These are phyloP conservation scores for Candoia aspera DNA, from an alignment of 2,113 vertebrate species.

Conservation along the genomic window DNA sequence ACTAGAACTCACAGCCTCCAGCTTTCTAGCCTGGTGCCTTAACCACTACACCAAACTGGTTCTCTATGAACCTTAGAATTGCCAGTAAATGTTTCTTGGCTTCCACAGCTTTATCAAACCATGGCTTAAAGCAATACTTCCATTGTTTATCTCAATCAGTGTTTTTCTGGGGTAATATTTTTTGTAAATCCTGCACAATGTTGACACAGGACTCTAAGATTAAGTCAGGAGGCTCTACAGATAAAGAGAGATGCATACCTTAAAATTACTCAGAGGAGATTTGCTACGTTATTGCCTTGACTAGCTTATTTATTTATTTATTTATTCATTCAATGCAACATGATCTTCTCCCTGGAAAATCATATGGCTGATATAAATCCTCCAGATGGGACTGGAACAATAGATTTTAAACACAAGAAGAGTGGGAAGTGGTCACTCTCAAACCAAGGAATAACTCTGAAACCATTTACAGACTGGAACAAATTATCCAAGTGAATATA, in stretches of 20 bases:
- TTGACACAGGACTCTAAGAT: not conserved
- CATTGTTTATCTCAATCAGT: not conserved
- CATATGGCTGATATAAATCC: not conserved
- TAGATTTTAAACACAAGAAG: not conserved
- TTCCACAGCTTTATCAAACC: not conserved
- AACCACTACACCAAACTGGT: no score
- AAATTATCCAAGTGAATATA: not conserved
- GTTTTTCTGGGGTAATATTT: not conserved
- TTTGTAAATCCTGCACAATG: not conserved
- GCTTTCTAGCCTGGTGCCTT: no score
- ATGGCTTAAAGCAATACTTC: not conserved
- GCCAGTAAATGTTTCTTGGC: not conserved
- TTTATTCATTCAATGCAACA: not conserved
- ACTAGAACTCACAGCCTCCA: no score
- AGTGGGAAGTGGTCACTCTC: not conserved
- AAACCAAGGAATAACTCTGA: not conserved
- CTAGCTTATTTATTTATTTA: not conserved
- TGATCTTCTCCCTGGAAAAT: not conserved
- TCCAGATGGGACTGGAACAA: not conserved
- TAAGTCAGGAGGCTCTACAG: not conserved
- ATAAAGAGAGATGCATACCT: not conserved
- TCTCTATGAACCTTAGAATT: not conserved
- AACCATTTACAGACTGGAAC: not conserved
- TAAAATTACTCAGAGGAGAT: not conserved
- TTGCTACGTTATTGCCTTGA: not conserved